These are phyloP conservation scores for Crax fasciolata DNA, from an alignment of 2,797 vertebrate genomes.

Conservation along the genomic window DNA sequence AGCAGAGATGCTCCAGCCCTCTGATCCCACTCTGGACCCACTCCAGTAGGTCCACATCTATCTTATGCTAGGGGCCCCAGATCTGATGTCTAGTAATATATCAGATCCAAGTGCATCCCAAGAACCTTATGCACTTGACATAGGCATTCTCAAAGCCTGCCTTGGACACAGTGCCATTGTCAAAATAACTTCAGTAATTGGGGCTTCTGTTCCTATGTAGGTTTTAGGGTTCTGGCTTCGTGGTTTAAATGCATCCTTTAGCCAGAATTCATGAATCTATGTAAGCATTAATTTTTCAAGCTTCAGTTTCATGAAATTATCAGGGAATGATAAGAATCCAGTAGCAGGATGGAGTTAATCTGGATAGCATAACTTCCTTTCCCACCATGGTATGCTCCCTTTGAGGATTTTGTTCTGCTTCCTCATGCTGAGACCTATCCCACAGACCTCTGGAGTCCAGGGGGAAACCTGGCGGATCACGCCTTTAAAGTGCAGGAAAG, in stretches of 20 bases:
- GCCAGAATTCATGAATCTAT: neutral
- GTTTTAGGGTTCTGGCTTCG: neutral
- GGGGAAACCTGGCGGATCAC: fast-evolving
- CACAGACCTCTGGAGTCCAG: fast-evolving
- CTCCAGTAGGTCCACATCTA: too few species aligned
- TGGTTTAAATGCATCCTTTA: neutral
- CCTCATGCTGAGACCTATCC: neutral
- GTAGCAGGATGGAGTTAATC: neutral
- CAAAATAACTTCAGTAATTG: neutral
- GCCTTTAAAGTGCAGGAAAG: neutral
- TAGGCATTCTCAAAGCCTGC: neutral
- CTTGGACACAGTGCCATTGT: fast-evolving
- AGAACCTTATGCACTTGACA: neutral
- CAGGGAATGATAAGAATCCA: neutral
- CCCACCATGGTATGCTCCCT: neutral
- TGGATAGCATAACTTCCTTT: neutral
- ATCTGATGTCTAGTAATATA: neutral
- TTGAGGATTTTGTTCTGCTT: neutral
- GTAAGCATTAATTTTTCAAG: neutral
- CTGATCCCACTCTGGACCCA: too few species aligned
- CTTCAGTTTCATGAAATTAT: neutral
- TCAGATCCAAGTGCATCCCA: neutral
- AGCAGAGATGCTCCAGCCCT: too few species aligned
- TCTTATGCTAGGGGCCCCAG: too few species aligned
- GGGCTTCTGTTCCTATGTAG: neutral